Base-by-base conservation (phyloP, 1,140 invertebrate species). In the Metopolophium dirhodum region DNA sequence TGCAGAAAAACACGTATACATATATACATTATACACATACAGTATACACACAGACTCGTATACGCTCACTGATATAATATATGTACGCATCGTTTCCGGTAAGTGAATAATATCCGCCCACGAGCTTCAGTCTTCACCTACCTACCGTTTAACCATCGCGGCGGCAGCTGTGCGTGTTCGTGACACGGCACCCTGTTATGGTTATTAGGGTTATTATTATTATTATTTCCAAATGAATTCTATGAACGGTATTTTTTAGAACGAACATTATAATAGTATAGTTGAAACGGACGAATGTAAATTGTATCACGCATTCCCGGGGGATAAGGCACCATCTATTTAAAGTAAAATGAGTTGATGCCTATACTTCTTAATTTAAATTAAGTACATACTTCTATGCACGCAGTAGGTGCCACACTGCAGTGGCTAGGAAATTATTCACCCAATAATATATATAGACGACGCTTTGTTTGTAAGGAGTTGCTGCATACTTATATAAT, bases 51-150 rank as follows among this genome's bases (percentile, higher is more conserved):
- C 9, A 30, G 23, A 45, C 45, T 30, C 18, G 14, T 41, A 41
- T n/a, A 37, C 51, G 26, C 23, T 41, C 23, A 61, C 88, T 35
- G 88, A 51, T 35, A 85, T 92, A 92, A 77, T 93, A 57, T 93
- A 86, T 93, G 91, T 83, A 85, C 82, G 91, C 91, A 93, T 93
- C 77, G 91, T 93, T 86, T 93, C 91, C 91, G 91, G 91, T 93
- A 54, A 93, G 77, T 93, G 91, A 93, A 93, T 93, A 93, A 93
- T 93, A 93, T 93, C 91, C 91, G 91, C 91, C 91, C 82, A 93
- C 91, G 82, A 93, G 49, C 91, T 93, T 93, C 49, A 86, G 91
- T 85, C 49, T 85, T 45, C 61, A 85, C 51, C 88, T 85, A 85
- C 30, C 87, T 35, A 90, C 23, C 88, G 89, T 90, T 83, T 86